Evolutionary conservation across 2,113 vertebrate species (phyloP), one percentile per base, ranked within the genome.

Genomic region (Perca schrenkii): DNA sequence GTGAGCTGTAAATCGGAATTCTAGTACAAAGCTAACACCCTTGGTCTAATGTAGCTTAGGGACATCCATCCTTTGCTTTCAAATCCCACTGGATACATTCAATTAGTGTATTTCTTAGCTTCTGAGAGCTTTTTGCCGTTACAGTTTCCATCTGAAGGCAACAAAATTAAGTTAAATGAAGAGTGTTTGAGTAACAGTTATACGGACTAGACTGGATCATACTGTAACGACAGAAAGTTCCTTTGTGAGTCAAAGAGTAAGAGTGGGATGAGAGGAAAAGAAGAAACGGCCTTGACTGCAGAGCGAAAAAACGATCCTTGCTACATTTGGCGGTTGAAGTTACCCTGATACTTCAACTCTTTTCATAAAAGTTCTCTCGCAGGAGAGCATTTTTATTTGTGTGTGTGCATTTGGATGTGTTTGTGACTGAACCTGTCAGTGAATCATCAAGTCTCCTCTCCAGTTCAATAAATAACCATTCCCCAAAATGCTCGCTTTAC

Each of bases 381-480:
- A 72, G 2, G n/a, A 58, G 53, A 80, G 63, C 43, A 40, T 76
- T 77, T 61, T 16, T 70, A 52, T 80, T 80, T 82, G 50, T 67
- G 78, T 57, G 58, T 76, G 71, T 84, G 53, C 52, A 63, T 68
- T 36, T 49, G 17, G 14, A 15, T 60, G 10, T 49, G 67, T 58
- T 60, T 66, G 61, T 54, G 74, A 65, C 52, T 72, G 84, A 82
- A 79, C 62, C 83, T 83, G 90, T 89, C 89, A 78, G 86, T 84
- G 85, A 90, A 76, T 90, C 91, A 89, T 86, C 79, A 83, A 65
- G 66, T 71, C 84, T 90, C 53, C 72, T 86, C 70, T 89, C 79
- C 66, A 86, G 82, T 89, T 89, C 85, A 87, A 91, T 92, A 92
- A 90, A 91, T 90, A 93, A 89, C 77, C 77, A 74, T 88, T 80